Percentiles rank a stretch among this genome's conserved stretches.
These are phyloP conservation scores for Hippotragus niger DNA, from an alignment of 2,113 vertebrate genomes.

Conservation along the genomic window DNA sequence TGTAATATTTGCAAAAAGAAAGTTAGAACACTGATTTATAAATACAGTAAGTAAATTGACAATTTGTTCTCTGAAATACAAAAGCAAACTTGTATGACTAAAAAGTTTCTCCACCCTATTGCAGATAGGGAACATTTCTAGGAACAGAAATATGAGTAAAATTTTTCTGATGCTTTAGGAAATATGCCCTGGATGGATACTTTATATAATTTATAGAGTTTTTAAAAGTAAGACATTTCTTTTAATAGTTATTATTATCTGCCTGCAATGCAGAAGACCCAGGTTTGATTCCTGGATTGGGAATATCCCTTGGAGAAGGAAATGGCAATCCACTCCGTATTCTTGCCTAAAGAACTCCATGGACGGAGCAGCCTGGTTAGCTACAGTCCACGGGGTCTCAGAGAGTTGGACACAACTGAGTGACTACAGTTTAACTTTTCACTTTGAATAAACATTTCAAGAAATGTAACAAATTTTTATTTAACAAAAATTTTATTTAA, in stretches of 20 bases:
- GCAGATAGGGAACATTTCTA: not conserved
- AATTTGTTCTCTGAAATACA: slow-evolving; percentile 13
- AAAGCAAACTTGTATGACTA: slow-evolving; percentile 19
- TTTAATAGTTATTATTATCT: not conserved
- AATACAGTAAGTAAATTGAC: not conserved
- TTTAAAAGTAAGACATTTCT: not conserved
- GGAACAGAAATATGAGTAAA: not conserved
- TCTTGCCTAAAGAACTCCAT: not conserved
- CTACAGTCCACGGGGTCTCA: not conserved
- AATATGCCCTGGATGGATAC: not conserved
- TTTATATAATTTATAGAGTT: not conserved
- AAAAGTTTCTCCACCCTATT: slow-evolving; percentile 8
- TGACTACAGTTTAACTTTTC: not conserved
- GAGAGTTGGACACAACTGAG: not conserved
- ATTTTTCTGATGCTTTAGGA: not conserved
- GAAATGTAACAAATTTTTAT: not conserved
- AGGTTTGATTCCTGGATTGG: not conserved
- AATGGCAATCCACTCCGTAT: not conserved
- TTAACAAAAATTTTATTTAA: not conserved
- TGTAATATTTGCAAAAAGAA: not conserved
- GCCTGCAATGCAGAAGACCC: not conserved
- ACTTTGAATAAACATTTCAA: not conserved
- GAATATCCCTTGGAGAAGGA: not conserved
- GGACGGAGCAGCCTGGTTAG: not conserved
- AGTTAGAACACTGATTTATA: not conserved